Conservation (phyloP, 2,797 vertebrate species). For the Gastrophryne carolinensis region DNA sequence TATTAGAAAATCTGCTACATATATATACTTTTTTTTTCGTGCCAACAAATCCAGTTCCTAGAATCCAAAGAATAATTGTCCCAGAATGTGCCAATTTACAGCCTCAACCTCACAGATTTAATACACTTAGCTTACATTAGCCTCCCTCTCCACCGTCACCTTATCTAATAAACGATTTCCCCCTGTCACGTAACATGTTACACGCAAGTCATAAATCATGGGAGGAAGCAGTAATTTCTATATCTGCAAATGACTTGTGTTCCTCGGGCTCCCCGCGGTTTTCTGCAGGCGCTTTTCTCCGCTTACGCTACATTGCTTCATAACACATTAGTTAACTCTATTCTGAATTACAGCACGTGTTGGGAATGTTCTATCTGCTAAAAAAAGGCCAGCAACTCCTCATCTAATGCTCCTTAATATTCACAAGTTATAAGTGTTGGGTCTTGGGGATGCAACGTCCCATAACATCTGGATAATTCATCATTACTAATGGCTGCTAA, state of each 20-base stretch:
- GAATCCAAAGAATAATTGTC: too few species aligned
- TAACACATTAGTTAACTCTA: constrained; percentile 8
- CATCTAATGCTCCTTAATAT: too few species aligned
- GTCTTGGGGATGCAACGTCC: too few species aligned
- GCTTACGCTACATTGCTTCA: background rate
- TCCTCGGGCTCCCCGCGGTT: constrained; percentile 13
- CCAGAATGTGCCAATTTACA: background rate
- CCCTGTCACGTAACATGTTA: constrained; percentile 20
- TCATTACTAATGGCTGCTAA: too few species aligned
- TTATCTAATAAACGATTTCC: constrained; percentile 38
- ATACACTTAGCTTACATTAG: background rate
- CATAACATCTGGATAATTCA: too few species aligned
- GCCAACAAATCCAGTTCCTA: too few species aligned
- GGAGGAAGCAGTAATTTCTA: constrained; percentile 22
- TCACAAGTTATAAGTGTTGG: too few species aligned
- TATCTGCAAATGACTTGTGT: constrained; percentile 35
- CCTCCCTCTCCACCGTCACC: constrained; percentile 24
- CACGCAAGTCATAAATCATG: constrained; percentile 31
- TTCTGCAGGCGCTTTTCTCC: background rate
- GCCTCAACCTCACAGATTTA: constrained; percentile 8
- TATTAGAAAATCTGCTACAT: too few species aligned
- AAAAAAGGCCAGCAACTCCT: background rate
- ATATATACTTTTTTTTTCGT: too few species aligned
- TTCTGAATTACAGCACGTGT: background rate
- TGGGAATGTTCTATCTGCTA: background rate